Percentiles rank a stretch among this genome's conserved stretches.
phyloP scores from a whole-genome alignment of 2,113 vertebrate genomes.

The Bolborhynchus lineola region DNA sequence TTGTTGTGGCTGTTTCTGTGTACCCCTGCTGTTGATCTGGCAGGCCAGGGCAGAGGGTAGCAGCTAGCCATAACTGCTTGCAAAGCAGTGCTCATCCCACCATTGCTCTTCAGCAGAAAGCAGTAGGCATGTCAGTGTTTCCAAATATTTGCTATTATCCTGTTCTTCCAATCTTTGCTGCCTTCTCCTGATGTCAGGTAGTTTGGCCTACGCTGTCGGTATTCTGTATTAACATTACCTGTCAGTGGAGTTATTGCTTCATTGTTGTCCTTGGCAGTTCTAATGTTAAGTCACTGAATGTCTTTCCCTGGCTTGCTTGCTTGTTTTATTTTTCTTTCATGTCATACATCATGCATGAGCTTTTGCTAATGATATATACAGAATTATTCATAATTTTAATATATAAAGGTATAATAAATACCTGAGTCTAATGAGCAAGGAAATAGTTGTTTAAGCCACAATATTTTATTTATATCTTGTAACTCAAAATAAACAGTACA shows the following conservation, averaged over 20 bases:
- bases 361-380: background rate
- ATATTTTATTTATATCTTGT: background rate
- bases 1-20: background rate
- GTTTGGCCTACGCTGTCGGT: background rate
- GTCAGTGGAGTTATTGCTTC: background rate
- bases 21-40: background rate
- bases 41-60: background rate
- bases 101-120: background rate
- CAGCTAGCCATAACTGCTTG: background rate
- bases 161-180: background rate
- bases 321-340: background rate
- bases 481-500: constrained; percentile 13
- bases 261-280: background rate
- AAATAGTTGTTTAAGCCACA: background rate
- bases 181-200: background rate
- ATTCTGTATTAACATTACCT: background rate
- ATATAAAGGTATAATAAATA: background rate
- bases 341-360: background rate
- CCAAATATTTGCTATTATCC: background rate
- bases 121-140: background rate
- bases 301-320: background rate
- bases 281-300: background rate
- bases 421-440: constrained; percentile 4
- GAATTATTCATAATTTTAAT: constrained; percentile 22
- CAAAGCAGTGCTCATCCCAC: background rate